Conservation (phyloP, 2,113 vertebrate genomes). For the Prionailurus bengalensis region DNA sequence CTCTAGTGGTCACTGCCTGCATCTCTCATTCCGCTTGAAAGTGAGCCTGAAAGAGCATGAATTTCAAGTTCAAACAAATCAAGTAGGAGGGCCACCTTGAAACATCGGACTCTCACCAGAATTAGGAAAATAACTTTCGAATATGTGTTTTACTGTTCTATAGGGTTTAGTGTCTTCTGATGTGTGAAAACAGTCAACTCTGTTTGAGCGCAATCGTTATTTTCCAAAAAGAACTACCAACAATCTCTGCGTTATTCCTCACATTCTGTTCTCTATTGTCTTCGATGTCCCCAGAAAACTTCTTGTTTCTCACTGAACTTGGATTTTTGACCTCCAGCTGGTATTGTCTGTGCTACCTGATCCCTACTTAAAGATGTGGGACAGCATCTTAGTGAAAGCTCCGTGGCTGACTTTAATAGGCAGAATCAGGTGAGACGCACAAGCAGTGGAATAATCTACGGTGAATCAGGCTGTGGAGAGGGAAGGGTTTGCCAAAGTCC, state of each 20-base stretch:
- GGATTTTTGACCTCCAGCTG: not conserved
- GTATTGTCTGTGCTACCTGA: not conserved
- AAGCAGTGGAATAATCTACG: not conserved
- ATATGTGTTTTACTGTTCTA: not conserved
- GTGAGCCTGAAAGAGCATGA: not conserved
- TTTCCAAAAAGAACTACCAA: constrained; percentile 9
- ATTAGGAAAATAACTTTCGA: not conserved
- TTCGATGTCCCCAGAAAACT: not conserved
- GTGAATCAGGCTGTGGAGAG: not conserved
- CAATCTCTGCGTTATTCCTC: not conserved
- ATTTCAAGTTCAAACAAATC: constrained; percentile 3
- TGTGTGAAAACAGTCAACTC: not conserved
- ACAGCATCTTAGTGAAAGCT: not conserved
- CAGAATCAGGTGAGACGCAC: not conserved
- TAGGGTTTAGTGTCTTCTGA: not conserved
- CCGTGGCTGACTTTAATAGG: not conserved
- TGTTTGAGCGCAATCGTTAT: not conserved
- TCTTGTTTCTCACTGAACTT: not conserved
- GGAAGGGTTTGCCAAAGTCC: not conserved
- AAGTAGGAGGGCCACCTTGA: not conserved
- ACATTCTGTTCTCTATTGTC: not conserved
- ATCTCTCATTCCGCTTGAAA: not conserved
- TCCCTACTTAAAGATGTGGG: not conserved
- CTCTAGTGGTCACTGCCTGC: not conserved
- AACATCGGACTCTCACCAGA: not conserved